Conservation (phyloP, 2,113 vertebrate genomes). For the Chloropsis cyanopogon region DNA sequence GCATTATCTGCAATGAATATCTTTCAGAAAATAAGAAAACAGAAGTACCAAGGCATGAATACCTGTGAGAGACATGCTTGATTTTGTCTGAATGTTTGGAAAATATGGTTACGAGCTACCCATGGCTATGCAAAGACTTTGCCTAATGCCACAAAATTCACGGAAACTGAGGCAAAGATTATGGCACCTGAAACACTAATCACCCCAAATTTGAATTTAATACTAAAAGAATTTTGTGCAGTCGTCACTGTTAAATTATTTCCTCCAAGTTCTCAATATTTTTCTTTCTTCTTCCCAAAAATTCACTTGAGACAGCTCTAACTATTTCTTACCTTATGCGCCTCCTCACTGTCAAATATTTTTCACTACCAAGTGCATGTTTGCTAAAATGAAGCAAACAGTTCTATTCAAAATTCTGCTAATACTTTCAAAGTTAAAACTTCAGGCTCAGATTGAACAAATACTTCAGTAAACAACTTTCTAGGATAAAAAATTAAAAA, state of each 20-base stretch:
- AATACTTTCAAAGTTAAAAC: neutral
- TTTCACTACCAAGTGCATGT: neutral
- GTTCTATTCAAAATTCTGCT: neutral
- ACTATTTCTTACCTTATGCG: neutral
- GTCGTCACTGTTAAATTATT: neutral
- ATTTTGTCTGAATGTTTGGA: neutral
- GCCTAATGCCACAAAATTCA: neutral
- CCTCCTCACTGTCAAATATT: neutral
- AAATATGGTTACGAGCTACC: neutral
- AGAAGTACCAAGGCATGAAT: slow-evolving; percentile 17
- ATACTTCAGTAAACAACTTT: neutral
- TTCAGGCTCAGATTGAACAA: neutral
- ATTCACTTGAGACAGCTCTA: neutral
- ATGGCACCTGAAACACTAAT: neutral
- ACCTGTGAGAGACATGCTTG: neutral
- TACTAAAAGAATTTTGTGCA: neutral
- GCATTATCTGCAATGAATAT: slow-evolving; percentile 38
- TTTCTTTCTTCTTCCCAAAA: neutral
- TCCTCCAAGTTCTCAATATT: neutral
- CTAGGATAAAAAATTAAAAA: neutral
- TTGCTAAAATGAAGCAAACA: neutral
- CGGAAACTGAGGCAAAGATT: neutral
- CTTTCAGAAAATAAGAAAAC: neutral
- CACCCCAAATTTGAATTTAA: neutral
- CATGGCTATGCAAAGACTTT: neutral